Conservation (phyloP, 2,888 invertebrate genomes). For the Agrotis segetum region DNA sequence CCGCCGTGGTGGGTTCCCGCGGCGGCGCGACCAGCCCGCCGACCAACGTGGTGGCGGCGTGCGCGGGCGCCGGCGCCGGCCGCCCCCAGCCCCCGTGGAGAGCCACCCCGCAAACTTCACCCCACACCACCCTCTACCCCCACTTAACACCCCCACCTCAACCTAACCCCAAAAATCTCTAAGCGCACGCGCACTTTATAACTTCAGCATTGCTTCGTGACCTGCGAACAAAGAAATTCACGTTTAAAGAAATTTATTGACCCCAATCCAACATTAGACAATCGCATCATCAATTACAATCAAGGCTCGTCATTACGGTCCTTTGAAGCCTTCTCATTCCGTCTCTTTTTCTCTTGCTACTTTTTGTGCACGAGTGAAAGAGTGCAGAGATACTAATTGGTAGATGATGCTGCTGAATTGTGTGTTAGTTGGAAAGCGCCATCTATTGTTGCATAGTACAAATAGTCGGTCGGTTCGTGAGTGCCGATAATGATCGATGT, state of each 20-base stretch:
- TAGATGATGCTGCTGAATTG: constrained; percentile 88
- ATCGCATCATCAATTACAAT: constrained; percentile 90
- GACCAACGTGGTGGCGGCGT: constrained; percentile 91
- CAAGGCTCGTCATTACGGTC: constrained; percentile 81
- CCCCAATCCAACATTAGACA: constrained; percentile 84
- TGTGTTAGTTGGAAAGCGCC: constrained; percentile 85
- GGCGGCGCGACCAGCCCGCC: constrained; percentile 93
- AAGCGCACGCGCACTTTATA: constrained; percentile 62
- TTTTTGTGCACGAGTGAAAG: constrained; percentile 63
- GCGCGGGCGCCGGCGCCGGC: constrained; percentile 91
- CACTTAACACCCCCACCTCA: constrained; percentile 45
- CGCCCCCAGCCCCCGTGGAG: constrained; percentile 92
- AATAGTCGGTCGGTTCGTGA: constrained; percentile 87
- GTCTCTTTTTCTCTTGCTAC: constrained; percentile 67
- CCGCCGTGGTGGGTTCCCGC: constrained; percentile 93
- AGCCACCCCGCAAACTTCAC: constrained; percentile 85
- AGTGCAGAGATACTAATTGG: constrained; percentile 82
- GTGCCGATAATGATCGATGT: constrained; percentile 86
- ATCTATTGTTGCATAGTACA: constrained; percentile 90
- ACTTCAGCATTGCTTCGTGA: constrained; percentile 66
- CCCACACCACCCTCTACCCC: constrained; percentile 70
- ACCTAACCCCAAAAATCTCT: constrained; percentile 41
- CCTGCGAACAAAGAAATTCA: constrained; percentile 83
- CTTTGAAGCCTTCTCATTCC: constrained; percentile 72
- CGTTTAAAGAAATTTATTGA: constrained; percentile 84